Evolutionary conservation across 2,113 vertebrate species (phyloP), one percentile per base, ranked within the genome.

Genomic region (Lepidothrix coronata): DNA sequence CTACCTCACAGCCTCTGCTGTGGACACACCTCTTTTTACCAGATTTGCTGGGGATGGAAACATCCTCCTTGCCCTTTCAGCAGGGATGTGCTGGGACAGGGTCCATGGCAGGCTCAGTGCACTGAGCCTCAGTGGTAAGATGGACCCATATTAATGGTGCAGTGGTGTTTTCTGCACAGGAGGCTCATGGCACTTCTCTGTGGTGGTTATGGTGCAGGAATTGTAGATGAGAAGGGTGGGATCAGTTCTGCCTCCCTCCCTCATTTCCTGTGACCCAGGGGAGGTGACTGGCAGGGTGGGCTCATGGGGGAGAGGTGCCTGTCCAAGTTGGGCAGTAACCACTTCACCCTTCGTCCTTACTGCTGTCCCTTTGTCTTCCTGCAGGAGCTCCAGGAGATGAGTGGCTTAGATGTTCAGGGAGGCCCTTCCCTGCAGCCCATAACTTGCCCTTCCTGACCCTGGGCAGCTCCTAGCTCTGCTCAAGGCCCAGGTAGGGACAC

Each of bases 201-300:
- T n/a, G 41, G 12, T 4, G 1, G 33, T 28, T 62, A 27, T 1
- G 2, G 43, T 54, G 61, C 35, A 33, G 41, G 33, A 85, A 65
- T 57, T 14, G 11, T 3, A 21, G 19, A 8, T 0, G 1, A 62
- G 52, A 78, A 33, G 30, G 12, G 14, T 0, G 0, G 54, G 31
- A 9, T 24, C 81, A 65, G 37, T 28, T 85, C 83, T 91, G 76
- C 12, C 16, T 87, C 18, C 8, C 14, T 73, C n/a, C 43, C 19
- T 70, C 4, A 4, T 63, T 52, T 70, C 15, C 61, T 74, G 46
- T 78, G 61, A 9, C 20, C 8, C 44, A 35, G 44, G 22, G 37
- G 14, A 83, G 7, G 62, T 39, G 73, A 21, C 37, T 84, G 37
- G 3, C 37, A 81, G 66, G 5, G n/a, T 88, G 46, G 27, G n/a